These are phyloP conservation scores for Pyralis farinalis DNA, from an alignment of 2,888 invertebrate species.

Conservation along the genomic window DNA sequence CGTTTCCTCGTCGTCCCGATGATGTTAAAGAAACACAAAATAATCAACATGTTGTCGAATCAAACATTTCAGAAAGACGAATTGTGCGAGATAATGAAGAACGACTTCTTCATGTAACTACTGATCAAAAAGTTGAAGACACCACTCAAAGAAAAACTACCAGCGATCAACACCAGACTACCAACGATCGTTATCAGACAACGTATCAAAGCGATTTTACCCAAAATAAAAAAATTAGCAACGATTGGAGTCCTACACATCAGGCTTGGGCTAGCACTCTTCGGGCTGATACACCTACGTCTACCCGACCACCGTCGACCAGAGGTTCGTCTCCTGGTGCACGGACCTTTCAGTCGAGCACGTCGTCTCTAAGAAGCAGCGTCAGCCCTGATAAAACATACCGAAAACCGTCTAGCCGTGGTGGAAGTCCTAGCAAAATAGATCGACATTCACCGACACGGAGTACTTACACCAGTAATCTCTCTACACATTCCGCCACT, in stretches of 20 bases:
- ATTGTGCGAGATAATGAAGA: conserved; percentile 35
- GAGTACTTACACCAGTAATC: conserved; percentile 41
- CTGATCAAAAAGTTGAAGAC: conserved; percentile 44
- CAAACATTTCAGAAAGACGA: conserved; percentile 2
- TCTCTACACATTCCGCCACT: conserved; percentile 42
- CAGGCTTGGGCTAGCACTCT: conserved; percentile 88
- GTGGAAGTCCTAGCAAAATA: conserved; percentile 48
- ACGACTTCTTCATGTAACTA: conserved; percentile 32
- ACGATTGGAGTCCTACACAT: conserved; percentile 86
- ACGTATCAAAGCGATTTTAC: conserved; percentile 82
- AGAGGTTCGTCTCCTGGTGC: conserved; percentile 81
- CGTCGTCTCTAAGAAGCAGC: conserved; percentile 76
- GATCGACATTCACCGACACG: conserved; percentile 57
- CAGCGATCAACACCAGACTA: conserved; percentile 79
- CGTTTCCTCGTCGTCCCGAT: neutral
- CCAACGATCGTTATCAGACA: conserved; percentile 79
- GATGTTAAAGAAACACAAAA: neutral
- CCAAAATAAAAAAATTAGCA: conserved; percentile 77
- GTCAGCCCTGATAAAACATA: conserved; percentile 68
- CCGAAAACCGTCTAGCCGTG: conserved; percentile 56
- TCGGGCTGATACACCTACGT: conserved; percentile 83
- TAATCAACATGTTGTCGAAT: neutral
- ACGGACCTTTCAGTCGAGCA: conserved; percentile 74
- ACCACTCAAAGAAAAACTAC: conserved; percentile 45
- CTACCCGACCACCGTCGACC: conserved; percentile 57